Base-by-base conservation (phyloP, 2,888 invertebrate genomes). In the Macrosiphum euphorbiae region DNA sequence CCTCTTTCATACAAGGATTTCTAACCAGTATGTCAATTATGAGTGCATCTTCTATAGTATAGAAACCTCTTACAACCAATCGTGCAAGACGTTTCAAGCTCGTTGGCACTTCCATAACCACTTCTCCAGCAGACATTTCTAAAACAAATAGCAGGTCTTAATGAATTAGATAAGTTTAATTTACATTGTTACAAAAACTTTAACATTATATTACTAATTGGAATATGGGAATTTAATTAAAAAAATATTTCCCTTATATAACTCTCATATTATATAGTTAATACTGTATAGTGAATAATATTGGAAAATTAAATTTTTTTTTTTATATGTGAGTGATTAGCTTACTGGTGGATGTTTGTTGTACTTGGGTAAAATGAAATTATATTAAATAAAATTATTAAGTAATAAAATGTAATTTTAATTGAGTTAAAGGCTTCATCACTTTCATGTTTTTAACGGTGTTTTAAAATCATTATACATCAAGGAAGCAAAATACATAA, bases 21-120 rank as follows among this genome's bases (percentile, higher is more conserved):
- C 99, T 97, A 89, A 99, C 98, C 88, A 99, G 96, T 98, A 99
- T 98, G 96, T 99, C 99, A 91, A 99, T 98, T 94, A 99, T 98
- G 52, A 99, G 97, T 0, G 98, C 97, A 97, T 99, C 99, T 96
- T 99, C 99, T 95, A 98, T 98, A 0, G 97, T 97, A 96, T 99
- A 99, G 96, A 99, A 99, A 4, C 99, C 99, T 95, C 99, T 96
- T 0, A 98, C 98, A 44, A 99, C 98, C 58, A 99, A 96, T 93
- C 99, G 97, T 44, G 99, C 98, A 94, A 99, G 96, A 96, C 99
- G 98, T 96, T 99, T 99, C 94, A 99, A 96, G 95, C 98, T 98
- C 96, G 98, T 98, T 41, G 99, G 99, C 84, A 99, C 98, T 96
- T 99, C 99, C 7, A 98, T 98, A 47, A 95, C 95, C 41, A 94